Evolutionary conservation across 1,140 invertebrate species (phyloP), one percentile per base, ranked within the genome.

Genomic region (Cardiocondyla obscurior): DNA sequence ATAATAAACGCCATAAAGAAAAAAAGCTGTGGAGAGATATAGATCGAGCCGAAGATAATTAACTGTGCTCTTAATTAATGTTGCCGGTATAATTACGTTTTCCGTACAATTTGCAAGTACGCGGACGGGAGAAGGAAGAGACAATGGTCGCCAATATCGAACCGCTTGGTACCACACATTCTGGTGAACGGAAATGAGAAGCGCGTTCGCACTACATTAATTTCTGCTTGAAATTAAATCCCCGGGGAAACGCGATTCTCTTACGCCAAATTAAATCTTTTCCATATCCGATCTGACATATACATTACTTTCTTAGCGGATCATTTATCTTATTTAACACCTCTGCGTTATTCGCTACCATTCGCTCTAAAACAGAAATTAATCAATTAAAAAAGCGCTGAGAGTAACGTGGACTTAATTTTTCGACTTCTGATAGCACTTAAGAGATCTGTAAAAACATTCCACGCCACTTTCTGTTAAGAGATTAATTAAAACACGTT

Each of bases 1-100:
- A 22, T 4, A 44, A 51, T 14, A 33, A 42, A 55, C 28, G 65
- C 44, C n/a, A 42, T 14, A 42, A 12, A 28, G 10, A 12, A 65
- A 65, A 73, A 83, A 49, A 53, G 44, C 10, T 28, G 39, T 3
- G 12, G 19, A 69, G 19, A 69, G n/a, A 33, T 44, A 60, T 55
- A 81, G 25, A 69, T 49, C 19, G 55, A 10, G 10, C 49, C 22
- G 8, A 46, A 76, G 73, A 85, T 88, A 88, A 88, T 88, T 85
- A 88, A 88, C 83, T 39, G 51, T 36, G 44, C 55, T 58, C 25
- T 74, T 83, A 88, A 88, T 88, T 85, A 85, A 87, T 83, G 86
- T 85, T 57, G 46, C 64, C 53, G 46, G 67, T 57, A 65, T 85
- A 88, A 85, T 88, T 88, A 81, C 28, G 60, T 42, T 42, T n/a